A percentile compares a stretch with the other conserved stretches of the same genome.
Conservation (phyloP, 2,797 vertebrate genomes). For the Scyliorhinus canicula region DNA sequence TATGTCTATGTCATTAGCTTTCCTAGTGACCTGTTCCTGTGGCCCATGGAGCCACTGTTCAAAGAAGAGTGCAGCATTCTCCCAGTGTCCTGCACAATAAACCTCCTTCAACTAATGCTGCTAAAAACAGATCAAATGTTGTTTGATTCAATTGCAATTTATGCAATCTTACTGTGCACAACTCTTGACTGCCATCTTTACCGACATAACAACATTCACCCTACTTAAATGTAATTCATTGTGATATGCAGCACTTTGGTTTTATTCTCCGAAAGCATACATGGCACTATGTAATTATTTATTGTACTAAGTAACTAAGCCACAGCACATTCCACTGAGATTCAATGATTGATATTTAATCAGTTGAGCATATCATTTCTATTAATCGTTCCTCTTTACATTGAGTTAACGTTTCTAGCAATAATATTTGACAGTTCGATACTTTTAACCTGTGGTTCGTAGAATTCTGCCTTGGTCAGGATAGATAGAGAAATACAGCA, state of each 20-base stretch:
- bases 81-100: neutral
- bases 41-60: neutral
- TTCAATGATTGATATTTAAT: neutral
- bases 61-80: neutral
- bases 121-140: neutral
- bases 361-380: neutral
- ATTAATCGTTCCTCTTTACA: neutral
- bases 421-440: neutral
- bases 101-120: neutral
- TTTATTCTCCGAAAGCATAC: neutral
- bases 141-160: neutral
- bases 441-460: neutral
- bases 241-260: neutral
- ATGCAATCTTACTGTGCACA: neutral
- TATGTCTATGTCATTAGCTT: too few species aligned
- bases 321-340: neutral
- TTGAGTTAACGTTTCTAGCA: neutral
- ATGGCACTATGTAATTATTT: neutral
- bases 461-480: neutral
- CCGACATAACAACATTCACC: neutral
- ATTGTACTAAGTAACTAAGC: neutral
- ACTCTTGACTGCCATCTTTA: neutral
- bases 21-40: neutral
- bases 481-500: too few species aligned
- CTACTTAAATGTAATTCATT: neutral